phyloP scores from a whole-genome alignment of 2,113 vertebrate species.

The Zeus faber region DNA sequence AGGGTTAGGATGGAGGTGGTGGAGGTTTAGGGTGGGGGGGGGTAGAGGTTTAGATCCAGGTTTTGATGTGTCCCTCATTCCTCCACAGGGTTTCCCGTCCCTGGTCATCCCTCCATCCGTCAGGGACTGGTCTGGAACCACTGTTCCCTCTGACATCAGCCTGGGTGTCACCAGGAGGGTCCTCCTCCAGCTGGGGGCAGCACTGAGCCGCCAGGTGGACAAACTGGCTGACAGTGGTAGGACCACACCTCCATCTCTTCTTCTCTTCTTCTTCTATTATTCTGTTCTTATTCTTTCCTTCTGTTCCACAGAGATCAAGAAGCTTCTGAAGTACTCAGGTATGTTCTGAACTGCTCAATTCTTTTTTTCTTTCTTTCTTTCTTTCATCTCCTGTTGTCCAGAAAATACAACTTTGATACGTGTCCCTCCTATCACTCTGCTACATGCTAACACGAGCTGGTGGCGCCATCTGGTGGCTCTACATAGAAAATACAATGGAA shows the following conservation, averaged over 20 bases:
- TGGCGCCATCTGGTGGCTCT: too few species aligned
- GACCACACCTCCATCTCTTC: constrained; percentile 1
- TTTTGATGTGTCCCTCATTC: too few species aligned
- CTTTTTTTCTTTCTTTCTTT: background rate
- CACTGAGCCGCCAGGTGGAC: constrained; percentile 51
- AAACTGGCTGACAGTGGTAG: constrained; percentile 67
- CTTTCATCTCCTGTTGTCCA: background rate
- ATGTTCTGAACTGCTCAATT: constrained; percentile 2
- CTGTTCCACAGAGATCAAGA: constrained; percentile 67
- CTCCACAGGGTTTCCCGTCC: constrained; percentile 67
- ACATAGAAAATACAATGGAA: too few species aligned
- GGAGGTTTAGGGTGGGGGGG: too few species aligned
- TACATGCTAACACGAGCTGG: too few species aligned
- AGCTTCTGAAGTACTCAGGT: constrained; percentile 73
- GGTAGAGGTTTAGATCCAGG: too few species aligned
- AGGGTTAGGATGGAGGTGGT: too few species aligned
- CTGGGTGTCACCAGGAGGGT: constrained; percentile 69
- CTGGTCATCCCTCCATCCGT: constrained; percentile 60
- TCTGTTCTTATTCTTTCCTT: too few species aligned
- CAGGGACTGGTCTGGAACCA: constrained; percentile 72
- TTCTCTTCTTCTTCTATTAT: too few species aligned
- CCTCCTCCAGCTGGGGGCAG: constrained; percentile 60
- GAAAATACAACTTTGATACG: too few species aligned
- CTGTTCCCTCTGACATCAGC: constrained; percentile 63
- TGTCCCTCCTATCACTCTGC: too few species aligned